These are phyloP conservation scores for Lasiurus cinereus DNA, from an alignment of 2,113 vertebrate genomes.

Conservation along the genomic window DNA sequence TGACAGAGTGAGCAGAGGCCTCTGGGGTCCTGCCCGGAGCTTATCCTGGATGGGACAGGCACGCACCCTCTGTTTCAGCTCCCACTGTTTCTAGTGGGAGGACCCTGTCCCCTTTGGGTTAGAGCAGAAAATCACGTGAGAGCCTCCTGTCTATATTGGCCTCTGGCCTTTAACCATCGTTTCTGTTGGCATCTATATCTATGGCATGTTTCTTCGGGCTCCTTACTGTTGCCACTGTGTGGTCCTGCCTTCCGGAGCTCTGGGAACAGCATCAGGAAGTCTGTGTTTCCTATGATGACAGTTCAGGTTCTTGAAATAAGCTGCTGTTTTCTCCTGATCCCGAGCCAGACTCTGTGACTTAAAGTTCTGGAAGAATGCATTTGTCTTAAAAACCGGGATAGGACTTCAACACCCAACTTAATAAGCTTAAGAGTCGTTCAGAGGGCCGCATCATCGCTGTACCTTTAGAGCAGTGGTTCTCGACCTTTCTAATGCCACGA, in stretches of 20 bases:
- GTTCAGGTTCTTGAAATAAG: not conserved
- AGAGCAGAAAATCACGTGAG: not conserved
- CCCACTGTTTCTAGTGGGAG: not conserved
- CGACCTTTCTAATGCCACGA: no score
- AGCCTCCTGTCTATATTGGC: not conserved
- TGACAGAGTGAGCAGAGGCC: not conserved
- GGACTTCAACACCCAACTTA: not conserved
- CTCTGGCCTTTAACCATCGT: not conserved
- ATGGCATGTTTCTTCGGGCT: not conserved
- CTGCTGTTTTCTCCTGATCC: not conserved
- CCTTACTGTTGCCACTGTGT: not conserved
- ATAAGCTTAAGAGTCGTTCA: not conserved
- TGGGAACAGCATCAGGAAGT: not conserved
- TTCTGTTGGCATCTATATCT: not conserved
- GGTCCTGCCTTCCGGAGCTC: not conserved
- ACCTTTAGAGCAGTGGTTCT: no score
- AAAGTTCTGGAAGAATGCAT: not conserved
- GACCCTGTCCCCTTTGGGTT: not conserved
- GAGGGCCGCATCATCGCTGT: not conserved
- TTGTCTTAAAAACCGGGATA: not conserved
- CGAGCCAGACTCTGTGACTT: not conserved
- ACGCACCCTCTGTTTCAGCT: rapidly evolving
- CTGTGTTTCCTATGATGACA: not conserved
- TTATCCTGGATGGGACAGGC: not conserved
- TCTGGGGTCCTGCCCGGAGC: not conserved